These are phyloP conservation scores for Scolopax rusticola DNA, from an alignment of 2,797 vertebrate genomes.

Conservation along the genomic window DNA sequence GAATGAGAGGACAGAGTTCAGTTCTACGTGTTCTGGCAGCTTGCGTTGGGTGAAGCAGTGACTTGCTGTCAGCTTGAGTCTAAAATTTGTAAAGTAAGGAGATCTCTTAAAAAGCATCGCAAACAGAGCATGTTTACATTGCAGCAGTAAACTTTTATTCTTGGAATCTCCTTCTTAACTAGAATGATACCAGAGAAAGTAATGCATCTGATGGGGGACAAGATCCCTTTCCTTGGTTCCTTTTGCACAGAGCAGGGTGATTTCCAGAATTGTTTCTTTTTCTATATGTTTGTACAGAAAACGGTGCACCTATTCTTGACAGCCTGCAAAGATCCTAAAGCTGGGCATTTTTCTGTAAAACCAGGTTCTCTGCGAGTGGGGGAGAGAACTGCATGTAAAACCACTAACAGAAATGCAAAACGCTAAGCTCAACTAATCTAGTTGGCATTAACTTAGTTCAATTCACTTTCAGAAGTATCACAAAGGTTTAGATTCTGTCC, in stretches of 20 bases:
- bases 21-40: constrained; percentile 8
- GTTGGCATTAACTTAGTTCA: background rate
- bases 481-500: background rate
- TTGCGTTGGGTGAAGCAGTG: background rate
- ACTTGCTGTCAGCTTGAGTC: background rate
- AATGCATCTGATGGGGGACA: background rate
- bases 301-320: background rate
- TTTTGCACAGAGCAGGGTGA: background rate
- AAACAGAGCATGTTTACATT: background rate
- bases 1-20: constrained; percentile 45
- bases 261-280: background rate
- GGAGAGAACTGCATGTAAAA: background rate
- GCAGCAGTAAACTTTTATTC: background rate
- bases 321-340: background rate
- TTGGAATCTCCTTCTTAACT: background rate
- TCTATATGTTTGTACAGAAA: background rate
- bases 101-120: background rate
- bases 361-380: background rate
- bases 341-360: background rate
- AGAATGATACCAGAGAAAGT: background rate
- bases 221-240: background rate
- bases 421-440: background rate
- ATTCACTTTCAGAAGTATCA: background rate
- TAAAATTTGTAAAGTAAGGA: background rate
- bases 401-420: background rate